phyloP scores from a whole-genome alignment of 2,113 vertebrate genomes.

The Platichthys stellatus region DNA sequence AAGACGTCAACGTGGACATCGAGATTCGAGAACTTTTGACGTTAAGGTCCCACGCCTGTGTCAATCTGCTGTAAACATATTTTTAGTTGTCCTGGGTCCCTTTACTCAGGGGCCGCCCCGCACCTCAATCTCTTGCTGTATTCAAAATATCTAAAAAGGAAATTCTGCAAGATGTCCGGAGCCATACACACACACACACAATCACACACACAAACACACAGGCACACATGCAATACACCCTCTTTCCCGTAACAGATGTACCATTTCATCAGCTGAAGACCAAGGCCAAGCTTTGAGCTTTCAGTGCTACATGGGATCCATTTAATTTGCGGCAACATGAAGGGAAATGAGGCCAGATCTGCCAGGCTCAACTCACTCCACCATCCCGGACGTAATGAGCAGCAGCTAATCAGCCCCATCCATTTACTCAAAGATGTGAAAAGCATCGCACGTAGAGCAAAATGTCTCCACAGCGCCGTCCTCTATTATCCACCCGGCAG shows the following conservation, averaged over 20 bases:
- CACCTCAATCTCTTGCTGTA: too few relatives aligned
- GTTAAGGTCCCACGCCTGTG: too few relatives aligned
- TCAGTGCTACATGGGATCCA: constrained; percentile 62
- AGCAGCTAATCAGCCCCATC: constrained; percentile 72
- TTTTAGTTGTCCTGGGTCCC: too few relatives aligned
- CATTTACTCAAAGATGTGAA: constrained; percentile 68
- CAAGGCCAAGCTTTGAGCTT: constrained; percentile 69
- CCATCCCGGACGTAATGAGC: constrained; percentile 69
- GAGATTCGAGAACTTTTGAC: too few relatives aligned
- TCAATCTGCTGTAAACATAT: too few relatives aligned
- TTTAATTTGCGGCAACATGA: constrained; percentile 73
- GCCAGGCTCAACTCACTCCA: constrained; percentile 47
- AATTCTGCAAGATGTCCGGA: background rate
- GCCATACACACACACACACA: constrained; percentile 2
- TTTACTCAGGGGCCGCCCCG: too few relatives aligned
- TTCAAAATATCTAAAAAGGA: background rate
- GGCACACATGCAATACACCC: constrained; percentile 17
- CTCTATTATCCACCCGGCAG: constrained; percentile 13
- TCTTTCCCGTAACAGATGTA: constrained; percentile 73
- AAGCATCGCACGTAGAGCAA: constrained; percentile 47
- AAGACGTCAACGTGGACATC: too few relatives aligned
- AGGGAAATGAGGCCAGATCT: constrained; percentile 67
- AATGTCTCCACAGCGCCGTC: constrained; percentile 34
- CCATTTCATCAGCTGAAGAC: constrained; percentile 74
- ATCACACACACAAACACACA: too few relatives aligned